Base-by-base conservation (phyloP, 2,113 vertebrate genomes). In the Phaethornis superciliosus region DNA sequence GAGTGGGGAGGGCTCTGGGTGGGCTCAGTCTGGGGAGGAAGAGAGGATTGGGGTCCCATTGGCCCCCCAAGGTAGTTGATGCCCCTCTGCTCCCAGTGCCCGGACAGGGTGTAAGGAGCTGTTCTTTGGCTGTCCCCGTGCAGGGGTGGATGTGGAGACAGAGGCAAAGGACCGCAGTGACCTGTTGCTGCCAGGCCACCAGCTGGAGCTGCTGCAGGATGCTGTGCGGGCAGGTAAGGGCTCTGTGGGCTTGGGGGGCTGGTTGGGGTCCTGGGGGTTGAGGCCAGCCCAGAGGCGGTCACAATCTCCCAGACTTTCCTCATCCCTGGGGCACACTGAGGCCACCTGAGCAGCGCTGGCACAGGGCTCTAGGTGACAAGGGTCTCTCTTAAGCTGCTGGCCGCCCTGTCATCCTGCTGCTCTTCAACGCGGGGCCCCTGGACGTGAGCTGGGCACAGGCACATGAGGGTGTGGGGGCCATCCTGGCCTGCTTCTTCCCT, bases 371-470 rank as follows among this genome's bases (percentile, higher is more conserved):
- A 2, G 16, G 18, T 91, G 85, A 88, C 76, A 20, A 3, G 10
- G 7, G 3, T 26, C 28, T 93, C 78, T 32, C 49, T 24, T 14
- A 91, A 97, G 97, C 96, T 0, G 32, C 87, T 0, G 95, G 97
- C 9, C 96, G 4, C 28, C 95, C 97, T 0, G 24, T 97, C 65
- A 89, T 97, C 84, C 90, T 97, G 84, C 85, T 97, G 74, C 96
- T 97, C 4, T 97, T 97, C 92, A 97, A 97, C 2, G 97, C 96
- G 28, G 97, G 97, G 46, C 97, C 97, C 6, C 81, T 97, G 79
- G 96, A 97, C 0, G 83, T 97, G 79, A 82, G 96, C 91, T 97
- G 97, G 97, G 97, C 97, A 0, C 96, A 97, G 82, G 60, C 24
- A 1, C 84, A 96, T 0, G 74, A 80, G 1, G 71, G 88, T 0